Conservation (phyloP, 2,797 vertebrate genomes). For the Catharus ustulatus region DNA sequence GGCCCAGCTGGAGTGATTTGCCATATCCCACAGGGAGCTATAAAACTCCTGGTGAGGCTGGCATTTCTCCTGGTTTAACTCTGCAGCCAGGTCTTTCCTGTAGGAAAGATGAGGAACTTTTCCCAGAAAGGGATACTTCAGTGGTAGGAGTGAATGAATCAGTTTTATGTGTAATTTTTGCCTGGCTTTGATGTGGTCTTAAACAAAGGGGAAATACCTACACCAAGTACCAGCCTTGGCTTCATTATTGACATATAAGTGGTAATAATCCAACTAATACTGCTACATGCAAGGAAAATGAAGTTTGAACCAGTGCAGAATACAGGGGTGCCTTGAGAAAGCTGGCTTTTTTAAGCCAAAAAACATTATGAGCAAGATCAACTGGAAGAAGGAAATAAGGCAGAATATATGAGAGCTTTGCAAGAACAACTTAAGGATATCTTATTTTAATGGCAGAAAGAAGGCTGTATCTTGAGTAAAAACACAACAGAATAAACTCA, state of each 20-base stretch:
- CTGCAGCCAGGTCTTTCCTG: not conserved
- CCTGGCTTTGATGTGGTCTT: not conserved
- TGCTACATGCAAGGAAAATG: not conserved
- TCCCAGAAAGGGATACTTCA: not conserved
- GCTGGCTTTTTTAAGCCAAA: not conserved
- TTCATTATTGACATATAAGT: not conserved
- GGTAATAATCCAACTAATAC: not conserved
- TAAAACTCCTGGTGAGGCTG: slow-evolving; percentile 23
- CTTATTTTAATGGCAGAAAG: not conserved
- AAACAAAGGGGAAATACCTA: not conserved
- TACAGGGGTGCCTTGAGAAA: not conserved
- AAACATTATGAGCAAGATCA: not conserved
- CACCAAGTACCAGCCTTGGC: not conserved
- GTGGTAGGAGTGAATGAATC: not conserved
- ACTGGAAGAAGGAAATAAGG: not conserved
- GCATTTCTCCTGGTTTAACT: not conserved
- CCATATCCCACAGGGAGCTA: not conserved
- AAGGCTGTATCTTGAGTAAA: not conserved
- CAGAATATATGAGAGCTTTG: not conserved
- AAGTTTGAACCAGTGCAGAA: not conserved
- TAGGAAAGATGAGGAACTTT: not conserved
- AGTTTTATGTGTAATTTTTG: not conserved
- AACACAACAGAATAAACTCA: not conserved
- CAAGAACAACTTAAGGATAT: not conserved
- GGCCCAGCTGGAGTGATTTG: slow-evolving; percentile 35